Evolutionary conservation across 2,113 vertebrate genomes (phyloP), one percentile per base, ranked within the genome.

Genomic region (Hemichromis elongatus): DNA sequence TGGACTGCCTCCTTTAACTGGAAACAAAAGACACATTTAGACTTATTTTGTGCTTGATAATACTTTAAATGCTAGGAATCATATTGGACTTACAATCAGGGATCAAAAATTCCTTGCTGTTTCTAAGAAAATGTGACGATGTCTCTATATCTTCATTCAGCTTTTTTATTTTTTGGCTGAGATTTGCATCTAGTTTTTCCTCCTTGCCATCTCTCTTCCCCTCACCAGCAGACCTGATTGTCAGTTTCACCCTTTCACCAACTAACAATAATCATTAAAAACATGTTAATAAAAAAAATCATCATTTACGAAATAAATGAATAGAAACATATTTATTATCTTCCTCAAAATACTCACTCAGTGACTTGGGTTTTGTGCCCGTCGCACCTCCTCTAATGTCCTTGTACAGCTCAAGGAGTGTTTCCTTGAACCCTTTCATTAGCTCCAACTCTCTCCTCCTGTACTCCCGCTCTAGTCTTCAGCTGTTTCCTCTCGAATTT

Each of bases 401-500:
- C 12, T 16, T 18, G 47, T 86, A 85, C 61, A 93, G 77, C 5
- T 86, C 18, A 1, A 79, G 18, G 2, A 93, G 83, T 35, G 7
- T 91, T 18, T 57, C 11, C 45, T 2, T 87, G 77, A 86, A 94
- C 5, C 28, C 35, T 2, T 0, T 40, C 81, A 77, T 61, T 30
- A 91, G 68, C 84, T 91, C 53, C 47, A 82, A 24, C 78, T 93
- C 83, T 37, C 83, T 92, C 52, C 14, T 87, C 35, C 3, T 79
- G 79, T 56, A 79, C 61, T 82, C 87, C 3, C 53, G 18, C 45
- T 21, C 56, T 7, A 91, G 24, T 4, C 2, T 3, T 88, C 18
- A 90, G 7, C 30, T 89, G 68, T 82, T 14, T 55, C 77, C 45
- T 82, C 3, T 9, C 53, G 61, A 85, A 57, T 57, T 42, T 91